Evolutionary conservation across 2,888 invertebrate genomes (phyloP).

Genomic region (Criorhina ranunculi): DNA sequence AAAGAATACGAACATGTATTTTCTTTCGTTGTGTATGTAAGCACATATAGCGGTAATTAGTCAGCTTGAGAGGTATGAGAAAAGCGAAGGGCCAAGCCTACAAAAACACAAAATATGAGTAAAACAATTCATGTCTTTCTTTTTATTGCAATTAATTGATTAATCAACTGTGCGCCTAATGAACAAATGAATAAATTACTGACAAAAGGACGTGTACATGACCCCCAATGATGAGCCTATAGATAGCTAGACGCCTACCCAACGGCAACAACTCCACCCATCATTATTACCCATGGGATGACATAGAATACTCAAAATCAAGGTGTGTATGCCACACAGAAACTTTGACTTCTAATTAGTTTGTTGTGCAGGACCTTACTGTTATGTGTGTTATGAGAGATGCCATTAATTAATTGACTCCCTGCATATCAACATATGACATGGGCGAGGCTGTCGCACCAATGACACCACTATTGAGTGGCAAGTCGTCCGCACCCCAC

Average conservation of each 20-base stretch:
- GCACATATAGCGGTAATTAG: constrained; percentile 45
- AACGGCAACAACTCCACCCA: constrained; percentile 64
- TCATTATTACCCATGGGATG: constrained; percentile 70
- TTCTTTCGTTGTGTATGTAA: not conserved
- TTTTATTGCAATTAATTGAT: constrained; percentile 73
- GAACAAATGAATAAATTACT: constrained; percentile 72
- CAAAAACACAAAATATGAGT: constrained; percentile 33
- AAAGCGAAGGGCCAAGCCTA: constrained; percentile 45
- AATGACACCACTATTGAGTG: constrained; percentile 68
- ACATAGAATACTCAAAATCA: constrained; percentile 70
- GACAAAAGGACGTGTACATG: constrained; percentile 36
- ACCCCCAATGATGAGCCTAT: constrained; percentile 68
- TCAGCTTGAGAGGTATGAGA: not conserved
- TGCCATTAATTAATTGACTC: constrained; percentile 74
- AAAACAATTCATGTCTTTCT: constrained; percentile 42
- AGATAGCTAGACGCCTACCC: constrained; percentile 46
- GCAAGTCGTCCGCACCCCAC: constrained; percentile 30
- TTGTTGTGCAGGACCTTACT: constrained; percentile 69
- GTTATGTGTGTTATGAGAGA: constrained; percentile 70
- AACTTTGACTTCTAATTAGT: constrained; percentile 75
- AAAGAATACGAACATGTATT: not conserved
- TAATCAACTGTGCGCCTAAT: constrained; percentile 69
- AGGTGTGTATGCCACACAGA: constrained; percentile 70
- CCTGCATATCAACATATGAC: constrained; percentile 66
- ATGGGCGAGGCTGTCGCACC: constrained; percentile 62